Base-by-base conservation (phyloP, 2,113 vertebrate species). In the Ageneiosus marmoratus region DNA sequence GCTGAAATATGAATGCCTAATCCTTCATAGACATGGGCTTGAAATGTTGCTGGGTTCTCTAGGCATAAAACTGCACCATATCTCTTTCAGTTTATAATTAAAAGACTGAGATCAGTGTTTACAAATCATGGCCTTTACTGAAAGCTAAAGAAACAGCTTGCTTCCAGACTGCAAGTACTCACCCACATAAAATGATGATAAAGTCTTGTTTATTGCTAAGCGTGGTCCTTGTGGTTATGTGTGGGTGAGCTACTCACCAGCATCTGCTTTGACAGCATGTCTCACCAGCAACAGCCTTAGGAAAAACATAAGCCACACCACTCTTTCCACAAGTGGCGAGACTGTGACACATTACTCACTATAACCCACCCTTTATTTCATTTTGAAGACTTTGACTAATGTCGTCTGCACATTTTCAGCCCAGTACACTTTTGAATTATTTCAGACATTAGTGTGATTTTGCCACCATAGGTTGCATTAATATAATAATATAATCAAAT, bases 311-410 rank as follows among this genome's bases (percentile, higher is more conserved):
- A 83, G 77, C 88, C 87, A 84, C 80, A 90, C 85, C 88, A 89
- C 77, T 88, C 37, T 32, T 88, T 85, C 90, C 90, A 90, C 89
- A 84, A 75, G 82, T 90, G 93, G 93, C 92, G 91, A 94, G 50
- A 89, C 85, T 89, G 84, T 86, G 72, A 85, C 85, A 89, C 48
- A 80, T 48, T 81, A 70, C 83, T 80, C 74, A 85, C 86, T 89
- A 89, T 88, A 85, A 87, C 55, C 84, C 67, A 86, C 88, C 79
- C 51, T 51, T 79, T 53, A 58, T 82, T 77, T 77, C 34, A 12
- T 50, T 69, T 69, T 50, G 58, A 62, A 22, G 34, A 2, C 34
- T 74, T 37, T 80, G 75, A 87, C 34, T 80, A 48, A 83, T 72
- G 73, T n/a, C n/a, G 69, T 76, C 67, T 44, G 76, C 24, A 82